phyloP scores from a whole-genome alignment of 2,113 vertebrate genomes.

The Aythya baeri region DNA sequence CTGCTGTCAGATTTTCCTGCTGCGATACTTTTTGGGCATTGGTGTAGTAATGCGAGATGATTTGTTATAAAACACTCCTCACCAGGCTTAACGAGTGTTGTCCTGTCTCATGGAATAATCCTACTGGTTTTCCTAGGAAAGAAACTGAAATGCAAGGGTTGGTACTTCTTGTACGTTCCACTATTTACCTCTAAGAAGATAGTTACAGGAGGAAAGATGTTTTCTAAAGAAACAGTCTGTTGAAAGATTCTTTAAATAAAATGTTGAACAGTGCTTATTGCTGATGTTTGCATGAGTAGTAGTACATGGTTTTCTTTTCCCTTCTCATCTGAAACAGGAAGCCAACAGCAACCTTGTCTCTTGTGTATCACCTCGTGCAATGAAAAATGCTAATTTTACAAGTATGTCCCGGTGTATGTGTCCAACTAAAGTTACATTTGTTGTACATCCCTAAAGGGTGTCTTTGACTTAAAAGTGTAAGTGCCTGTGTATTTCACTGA shows the following conservation, averaged over 20 bases:
- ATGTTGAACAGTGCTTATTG: not conserved
- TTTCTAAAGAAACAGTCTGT: not conserved
- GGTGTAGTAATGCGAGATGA: not conserved
- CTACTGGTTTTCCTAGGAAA: not conserved
- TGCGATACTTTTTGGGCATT: not conserved
- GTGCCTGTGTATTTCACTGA: not conserved
- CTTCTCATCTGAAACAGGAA: not conserved
- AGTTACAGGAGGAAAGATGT: too few species aligned
- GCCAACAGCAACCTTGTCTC: not conserved
- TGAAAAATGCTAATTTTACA: not conserved
- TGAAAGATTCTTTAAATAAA: not conserved
- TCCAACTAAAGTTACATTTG: not conserved
- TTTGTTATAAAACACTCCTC: not conserved
- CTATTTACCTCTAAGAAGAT: too few species aligned
- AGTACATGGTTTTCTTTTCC: not conserved
- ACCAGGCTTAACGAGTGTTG: not conserved
- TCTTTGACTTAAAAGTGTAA: not conserved
- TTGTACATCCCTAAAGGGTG: not conserved
- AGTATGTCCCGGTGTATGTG: not conserved
- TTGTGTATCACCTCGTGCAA: not conserved
- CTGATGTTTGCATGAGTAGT: not conserved
- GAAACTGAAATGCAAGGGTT: not conserved
- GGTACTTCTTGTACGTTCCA: not conserved
- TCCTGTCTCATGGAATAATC: not conserved
- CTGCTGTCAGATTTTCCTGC: not conserved